phyloP scores from a whole-genome alignment of 2,113 vertebrate genomes.

The Lethenteron reissneri region DNA sequence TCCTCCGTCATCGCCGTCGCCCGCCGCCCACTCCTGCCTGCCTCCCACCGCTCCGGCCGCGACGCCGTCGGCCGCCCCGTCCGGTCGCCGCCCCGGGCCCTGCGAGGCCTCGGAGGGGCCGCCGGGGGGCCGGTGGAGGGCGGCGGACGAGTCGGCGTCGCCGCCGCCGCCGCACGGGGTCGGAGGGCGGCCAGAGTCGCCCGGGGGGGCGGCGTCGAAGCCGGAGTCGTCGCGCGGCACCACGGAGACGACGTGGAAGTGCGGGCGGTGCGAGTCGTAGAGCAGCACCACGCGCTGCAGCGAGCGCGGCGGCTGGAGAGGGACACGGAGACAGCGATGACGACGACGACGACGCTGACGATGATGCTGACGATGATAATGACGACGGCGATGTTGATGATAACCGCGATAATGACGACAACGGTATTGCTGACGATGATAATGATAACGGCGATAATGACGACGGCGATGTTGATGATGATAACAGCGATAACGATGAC shows the following conservation, averaged over 20 bases:
- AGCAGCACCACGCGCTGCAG: constrained; percentile 74
- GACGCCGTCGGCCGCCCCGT: constrained; percentile 38
- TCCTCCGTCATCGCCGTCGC: constrained; percentile 36
- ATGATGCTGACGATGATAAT: constrained; percentile 5
- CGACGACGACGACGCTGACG: not conserved
- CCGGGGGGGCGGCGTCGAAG: too few species aligned
- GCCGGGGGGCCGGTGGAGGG: not conserved
- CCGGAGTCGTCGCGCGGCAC: too few species aligned
- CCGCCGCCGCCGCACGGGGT: too few species aligned
- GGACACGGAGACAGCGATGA: constrained; percentile 15
- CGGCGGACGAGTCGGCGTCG: too few species aligned
- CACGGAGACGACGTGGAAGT: constrained; percentile 73
- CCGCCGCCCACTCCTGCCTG: constrained; percentile 86
- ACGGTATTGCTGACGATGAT: not conserved
- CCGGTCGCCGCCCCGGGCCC: not conserved
- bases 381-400: constrained; percentile 6
- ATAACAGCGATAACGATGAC: not conserved
- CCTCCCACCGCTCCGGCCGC: constrained; percentile 50
- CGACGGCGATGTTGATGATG: not conserved
- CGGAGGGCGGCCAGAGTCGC: too few species aligned
- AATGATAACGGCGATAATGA: not conserved
- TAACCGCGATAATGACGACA: not conserved
- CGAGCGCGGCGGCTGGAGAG: constrained; percentile 55
- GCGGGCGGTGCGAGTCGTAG: constrained; percentile 87
- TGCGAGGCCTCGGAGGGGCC: not conserved